Conservation (phyloP, 2,888 invertebrate species). For the Seira sanloemensis region DNA sequence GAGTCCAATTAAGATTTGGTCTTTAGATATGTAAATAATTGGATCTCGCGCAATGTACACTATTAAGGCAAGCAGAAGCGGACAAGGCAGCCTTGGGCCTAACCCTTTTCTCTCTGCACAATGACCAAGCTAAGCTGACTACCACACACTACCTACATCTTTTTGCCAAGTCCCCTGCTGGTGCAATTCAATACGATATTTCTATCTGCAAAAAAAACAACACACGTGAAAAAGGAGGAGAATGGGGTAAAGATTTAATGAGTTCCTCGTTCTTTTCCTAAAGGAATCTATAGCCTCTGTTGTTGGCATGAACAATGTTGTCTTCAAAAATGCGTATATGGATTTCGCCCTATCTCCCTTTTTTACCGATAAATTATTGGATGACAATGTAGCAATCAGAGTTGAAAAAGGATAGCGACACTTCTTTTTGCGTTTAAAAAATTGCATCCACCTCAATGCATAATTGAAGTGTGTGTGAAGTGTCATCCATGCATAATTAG, state of each 20-base stretch:
- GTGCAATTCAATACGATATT: slow-evolving; percentile 18
- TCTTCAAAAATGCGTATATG: background rate
- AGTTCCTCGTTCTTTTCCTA: slow-evolving; percentile 10
- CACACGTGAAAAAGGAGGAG: background rate
- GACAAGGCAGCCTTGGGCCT: background rate
- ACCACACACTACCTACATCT: background rate
- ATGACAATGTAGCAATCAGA: slow-evolving; percentile 20
- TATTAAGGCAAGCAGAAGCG: background rate
- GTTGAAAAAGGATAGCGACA: background rate
- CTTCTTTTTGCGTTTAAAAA: slow-evolving; percentile 5
- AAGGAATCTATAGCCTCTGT: slow-evolving; percentile 1
- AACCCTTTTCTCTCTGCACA: background rate
- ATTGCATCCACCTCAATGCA: background rate
- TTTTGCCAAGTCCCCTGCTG: background rate
- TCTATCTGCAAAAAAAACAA: background rate
- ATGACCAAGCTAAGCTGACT: background rate
- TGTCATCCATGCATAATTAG: slow-evolving; percentile 14
- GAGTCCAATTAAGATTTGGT: slow-evolving; percentile 47
- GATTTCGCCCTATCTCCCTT: background rate
- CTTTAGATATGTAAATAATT: slow-evolving; percentile 31
- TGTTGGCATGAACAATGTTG: background rate
- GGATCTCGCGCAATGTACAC: background rate
- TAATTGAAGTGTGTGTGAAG: slow-evolving; percentile 10
- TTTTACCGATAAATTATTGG: slow-evolving; percentile 20
- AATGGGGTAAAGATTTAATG: slow-evolving; percentile 4